Conservation (phyloP, 2,888 invertebrate genomes). For the Panzeria rudis region DNA sequence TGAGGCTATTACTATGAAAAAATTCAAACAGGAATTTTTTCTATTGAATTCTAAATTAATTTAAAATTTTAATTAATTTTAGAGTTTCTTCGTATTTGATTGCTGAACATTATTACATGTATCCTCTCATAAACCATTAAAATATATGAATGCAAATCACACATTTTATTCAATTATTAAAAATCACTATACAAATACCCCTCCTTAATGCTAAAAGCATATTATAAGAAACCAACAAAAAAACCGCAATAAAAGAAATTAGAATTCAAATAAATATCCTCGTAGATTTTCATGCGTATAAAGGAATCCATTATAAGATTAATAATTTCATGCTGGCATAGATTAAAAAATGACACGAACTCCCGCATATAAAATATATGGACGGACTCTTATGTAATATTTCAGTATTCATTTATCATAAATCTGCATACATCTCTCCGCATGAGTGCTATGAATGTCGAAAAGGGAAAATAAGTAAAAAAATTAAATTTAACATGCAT, state of each 20-base stretch:
- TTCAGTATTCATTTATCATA: constrained; percentile 2
- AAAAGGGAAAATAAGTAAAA: background rate
- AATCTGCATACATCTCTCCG: background rate
- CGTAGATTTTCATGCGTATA: background rate
- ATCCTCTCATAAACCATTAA: too few relatives aligned
- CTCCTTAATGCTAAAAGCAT: background rate
- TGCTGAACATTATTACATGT: too few relatives aligned
- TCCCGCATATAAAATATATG: background rate
- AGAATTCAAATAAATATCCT: background rate
- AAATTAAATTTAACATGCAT: background rate
- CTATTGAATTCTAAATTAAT: background rate
- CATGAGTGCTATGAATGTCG: background rate
- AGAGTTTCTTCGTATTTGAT: too few relatives aligned
- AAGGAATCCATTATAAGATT: constrained; percentile 32
- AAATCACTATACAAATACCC: background rate
- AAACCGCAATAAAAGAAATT: background rate
- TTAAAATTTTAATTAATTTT: background rate
- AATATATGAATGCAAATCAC: too few relatives aligned
- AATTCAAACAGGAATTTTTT: background rate
- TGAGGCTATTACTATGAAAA: background rate
- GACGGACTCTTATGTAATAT: background rate
- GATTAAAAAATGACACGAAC: background rate
- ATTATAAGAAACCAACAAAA: background rate
- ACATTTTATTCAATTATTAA: too few relatives aligned
- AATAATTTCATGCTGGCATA: constrained; percentile 13